These are phyloP conservation scores for Actinostola sp. DNA, from an alignment of 92 coral and sea anemone genomes.

Conservation along the genomic window DNA sequence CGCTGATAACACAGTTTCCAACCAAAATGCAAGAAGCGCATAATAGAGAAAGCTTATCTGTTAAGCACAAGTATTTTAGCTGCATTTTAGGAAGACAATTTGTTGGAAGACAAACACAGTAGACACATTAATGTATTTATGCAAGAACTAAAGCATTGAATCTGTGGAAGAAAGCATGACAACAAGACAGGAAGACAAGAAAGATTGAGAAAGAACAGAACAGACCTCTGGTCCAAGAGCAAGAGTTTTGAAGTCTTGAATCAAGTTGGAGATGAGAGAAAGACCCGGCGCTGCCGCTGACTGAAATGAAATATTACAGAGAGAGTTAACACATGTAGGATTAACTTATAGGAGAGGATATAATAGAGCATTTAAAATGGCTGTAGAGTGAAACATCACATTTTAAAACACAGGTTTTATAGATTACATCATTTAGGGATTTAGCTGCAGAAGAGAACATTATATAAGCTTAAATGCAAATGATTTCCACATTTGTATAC, in stretches of 20 bases:
- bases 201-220: constrained; percentile 57
- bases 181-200: constrained; percentile 5
- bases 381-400: not conserved
- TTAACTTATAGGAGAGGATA: not conserved
- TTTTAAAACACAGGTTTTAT: not conserved
- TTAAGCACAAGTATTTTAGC: no score
- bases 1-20: no score
- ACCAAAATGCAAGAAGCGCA: no score
- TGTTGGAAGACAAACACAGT: no score
- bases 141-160: not conserved
- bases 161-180: constrained; percentile 34
- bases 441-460: not conserved
- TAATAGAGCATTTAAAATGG: constrained; percentile 13
- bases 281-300: constrained; percentile 70
- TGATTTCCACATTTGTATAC: not conserved
- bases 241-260: constrained; percentile 97
- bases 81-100: no score
- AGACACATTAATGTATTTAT: not conserved
- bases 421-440: not conserved
- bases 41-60: no score
- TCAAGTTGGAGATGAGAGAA: constrained; percentile 89
- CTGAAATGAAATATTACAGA: constrained; percentile 24
- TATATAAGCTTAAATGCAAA: no score
- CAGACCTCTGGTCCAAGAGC: constrained; percentile 99
- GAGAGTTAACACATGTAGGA: not conserved